Conservation (phyloP, 2,113 vertebrate species). For the Piaya cayana region DNA sequence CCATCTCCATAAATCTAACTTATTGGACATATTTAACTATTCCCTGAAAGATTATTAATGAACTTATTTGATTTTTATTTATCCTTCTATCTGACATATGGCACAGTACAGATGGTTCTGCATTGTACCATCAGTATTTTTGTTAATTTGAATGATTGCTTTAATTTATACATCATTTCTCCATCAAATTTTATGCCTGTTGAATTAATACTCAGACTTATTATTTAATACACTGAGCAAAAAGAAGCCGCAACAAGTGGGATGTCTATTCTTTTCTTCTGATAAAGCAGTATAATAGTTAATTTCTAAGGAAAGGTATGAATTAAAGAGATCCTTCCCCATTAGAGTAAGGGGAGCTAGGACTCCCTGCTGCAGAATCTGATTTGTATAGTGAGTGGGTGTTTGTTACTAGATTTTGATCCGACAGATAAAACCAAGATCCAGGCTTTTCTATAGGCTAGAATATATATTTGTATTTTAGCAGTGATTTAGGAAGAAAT, state of each 20-base stretch:
- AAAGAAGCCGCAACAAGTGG: not conserved
- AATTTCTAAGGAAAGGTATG: not conserved
- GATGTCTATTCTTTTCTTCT: not conserved
- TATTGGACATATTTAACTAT: not conserved
- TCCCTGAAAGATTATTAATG: conserved; percentile 28
- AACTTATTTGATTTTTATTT: not conserved
- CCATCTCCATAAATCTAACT: not conserved
- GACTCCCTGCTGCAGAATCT: not conserved
- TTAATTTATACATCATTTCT: conserved; percentile 23
- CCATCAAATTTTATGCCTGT: not conserved
- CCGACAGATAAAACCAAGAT: not conserved
- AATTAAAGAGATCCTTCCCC: not conserved
- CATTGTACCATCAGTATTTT: not conserved
- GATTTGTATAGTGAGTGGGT: not conserved
- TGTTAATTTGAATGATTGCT: conserved; percentile 28
- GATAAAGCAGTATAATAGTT: not conserved
- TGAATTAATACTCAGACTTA: conserved; percentile 19
- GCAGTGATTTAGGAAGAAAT: not conserved
- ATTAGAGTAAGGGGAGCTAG: not conserved
- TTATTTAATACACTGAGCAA: not conserved
- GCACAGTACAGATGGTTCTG: conserved; percentile 27
- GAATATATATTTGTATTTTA: not conserved
- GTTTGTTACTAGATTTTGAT: not conserved
- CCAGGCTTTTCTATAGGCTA: not conserved
- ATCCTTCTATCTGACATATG: conserved; percentile 31